Percentiles rank a stretch among this genome's conserved stretches.
Evolutionary conservation across 2,113 vertebrate genomes (phyloP).

Genomic region (Malurus melanocephalus): DNA sequence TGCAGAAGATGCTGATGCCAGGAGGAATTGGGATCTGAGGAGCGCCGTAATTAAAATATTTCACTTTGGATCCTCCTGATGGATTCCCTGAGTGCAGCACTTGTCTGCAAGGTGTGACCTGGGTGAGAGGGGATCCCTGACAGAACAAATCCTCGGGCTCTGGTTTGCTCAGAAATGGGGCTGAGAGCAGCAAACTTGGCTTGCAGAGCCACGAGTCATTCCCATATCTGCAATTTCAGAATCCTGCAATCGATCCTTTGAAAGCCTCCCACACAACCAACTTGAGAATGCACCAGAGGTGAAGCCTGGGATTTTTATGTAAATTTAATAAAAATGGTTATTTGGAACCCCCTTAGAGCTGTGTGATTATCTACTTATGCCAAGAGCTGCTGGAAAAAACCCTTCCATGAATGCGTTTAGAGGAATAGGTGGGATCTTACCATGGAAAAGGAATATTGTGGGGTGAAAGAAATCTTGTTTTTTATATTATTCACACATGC

Average conservation of each 20-base stretch:
- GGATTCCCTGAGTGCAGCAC: neutral
- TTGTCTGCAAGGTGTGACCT: neutral
- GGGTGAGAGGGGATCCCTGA: neutral
- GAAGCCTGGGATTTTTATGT: neutral
- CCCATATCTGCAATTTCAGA: neutral
- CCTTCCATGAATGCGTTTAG: neutral
- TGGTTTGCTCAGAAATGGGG: accelerated
- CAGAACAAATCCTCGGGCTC: neutral
- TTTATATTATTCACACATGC: neutral
- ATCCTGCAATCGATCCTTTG: neutral
- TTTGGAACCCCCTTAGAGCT: neutral
- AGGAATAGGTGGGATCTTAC: neutral
- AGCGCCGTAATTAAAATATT: neutral
- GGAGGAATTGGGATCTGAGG: neutral
- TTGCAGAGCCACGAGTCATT: neutral
- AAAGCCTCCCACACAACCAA: neutral
- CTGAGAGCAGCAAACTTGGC: neutral
- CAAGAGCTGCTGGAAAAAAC: neutral
- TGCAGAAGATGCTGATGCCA: neutral
- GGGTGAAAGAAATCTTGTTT: neutral
- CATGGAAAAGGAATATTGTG: neutral
- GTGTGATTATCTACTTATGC: neutral
- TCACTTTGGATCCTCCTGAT: neutral
- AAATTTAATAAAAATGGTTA: neutral
- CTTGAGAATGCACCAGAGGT: neutral